Percentiles rank a stretch among this genome's conserved stretches.
These are phyloP conservation scores for Spilarctia lutea DNA, from an alignment of 2,888 invertebrate species.

Conservation along the genomic window DNA sequence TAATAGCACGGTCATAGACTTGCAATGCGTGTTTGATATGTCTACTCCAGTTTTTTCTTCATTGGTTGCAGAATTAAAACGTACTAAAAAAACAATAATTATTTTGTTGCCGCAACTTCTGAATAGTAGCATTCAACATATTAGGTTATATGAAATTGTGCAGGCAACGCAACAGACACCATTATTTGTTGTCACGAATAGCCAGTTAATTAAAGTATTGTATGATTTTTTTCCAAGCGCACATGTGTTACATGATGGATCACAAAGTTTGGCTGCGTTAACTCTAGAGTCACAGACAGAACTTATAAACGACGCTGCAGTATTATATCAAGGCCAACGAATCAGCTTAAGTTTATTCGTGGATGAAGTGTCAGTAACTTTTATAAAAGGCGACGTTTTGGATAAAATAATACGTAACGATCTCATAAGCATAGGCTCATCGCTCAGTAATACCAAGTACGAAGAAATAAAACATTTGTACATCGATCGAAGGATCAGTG, in stretches of 20 bases:
- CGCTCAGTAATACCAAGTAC: constrained; percentile 14
- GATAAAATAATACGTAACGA: constrained; percentile 22
- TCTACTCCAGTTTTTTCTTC: neutral
- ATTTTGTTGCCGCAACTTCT: constrained; percentile 9
- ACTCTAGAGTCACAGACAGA: constrained; percentile 17
- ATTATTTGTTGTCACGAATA: constrained; percentile 13
- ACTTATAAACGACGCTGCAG: constrained; percentile 14
- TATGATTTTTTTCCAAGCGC: constrained; percentile 17
- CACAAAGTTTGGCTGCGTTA: constrained; percentile 17
- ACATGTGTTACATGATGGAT: constrained; percentile 1
- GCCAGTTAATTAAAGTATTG: neutral
- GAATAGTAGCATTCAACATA: neutral
- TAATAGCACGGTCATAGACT: constrained; percentile 15
- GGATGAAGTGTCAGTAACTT: constrained; percentile 14
- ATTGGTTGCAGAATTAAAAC: constrained; percentile 4
- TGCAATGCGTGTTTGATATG: constrained; percentile 5
- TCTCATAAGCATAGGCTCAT: constrained; percentile 24
- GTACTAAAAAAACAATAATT: constrained; percentile 6
- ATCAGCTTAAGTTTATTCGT: constrained; percentile 19
- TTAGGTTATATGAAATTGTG: constrained; percentile 11
- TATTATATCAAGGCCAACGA: constrained; percentile 29
- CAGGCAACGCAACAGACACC: constrained; percentile 4
- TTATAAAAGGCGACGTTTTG: constrained; percentile 24
- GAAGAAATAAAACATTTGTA: constrained; percentile 32
- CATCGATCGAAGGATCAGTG: constrained; percentile 26